Evolutionary conservation across 2,888 invertebrate genomes (phyloP), one percentile per base, ranked within the genome.

Genomic region (Apamea monoglypha): DNA sequence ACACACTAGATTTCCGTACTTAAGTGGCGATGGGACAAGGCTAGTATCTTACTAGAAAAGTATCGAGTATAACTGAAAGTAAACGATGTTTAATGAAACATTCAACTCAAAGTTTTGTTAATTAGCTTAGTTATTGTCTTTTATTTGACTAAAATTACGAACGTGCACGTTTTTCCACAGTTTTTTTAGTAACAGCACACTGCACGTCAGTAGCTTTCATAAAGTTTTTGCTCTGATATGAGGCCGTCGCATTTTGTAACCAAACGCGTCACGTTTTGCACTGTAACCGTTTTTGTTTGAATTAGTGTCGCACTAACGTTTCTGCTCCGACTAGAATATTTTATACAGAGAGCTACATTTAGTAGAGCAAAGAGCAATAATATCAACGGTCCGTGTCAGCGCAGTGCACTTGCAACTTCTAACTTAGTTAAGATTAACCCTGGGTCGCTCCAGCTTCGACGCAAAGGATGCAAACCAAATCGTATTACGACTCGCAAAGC

Each of bases 381-480:
- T 82, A 87, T 88, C 84, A 84, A 82, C 83, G 89, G 79, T 83
- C 85, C 69, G 82, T 87, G 86, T 88, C 83, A 85, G 74, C 73
- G 78, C 77, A 78, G 78, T 85, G 85, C 84, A 85, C 83, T 90
- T 80, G 75, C 80, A 89, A 89, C 89, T 89, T 82, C 72, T 85
- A 89, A 89, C 90, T 89, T 72, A 86, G 87, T 90, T 90, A 86
- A 78, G 80, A 83, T 85, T 78, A 84, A 86, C 74, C 68, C 82
- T 67, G 81, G 73, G 74, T 83, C 81, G 81, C 89, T 88, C 72
- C 67, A 85, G 81, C 82, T 74, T 72, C 73, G 44, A 69, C 50
- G 76, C 66, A 77, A 81, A 80, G 80, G 82, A 80, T 83, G 66
- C 78, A 67, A 77, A 79, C 68, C 59, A 80, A 89, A 89, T 89